These are phyloP conservation scores for Hoplodrina blanda DNA, from an alignment of 2,888 invertebrate genomes.

Conservation along the genomic window DNA sequence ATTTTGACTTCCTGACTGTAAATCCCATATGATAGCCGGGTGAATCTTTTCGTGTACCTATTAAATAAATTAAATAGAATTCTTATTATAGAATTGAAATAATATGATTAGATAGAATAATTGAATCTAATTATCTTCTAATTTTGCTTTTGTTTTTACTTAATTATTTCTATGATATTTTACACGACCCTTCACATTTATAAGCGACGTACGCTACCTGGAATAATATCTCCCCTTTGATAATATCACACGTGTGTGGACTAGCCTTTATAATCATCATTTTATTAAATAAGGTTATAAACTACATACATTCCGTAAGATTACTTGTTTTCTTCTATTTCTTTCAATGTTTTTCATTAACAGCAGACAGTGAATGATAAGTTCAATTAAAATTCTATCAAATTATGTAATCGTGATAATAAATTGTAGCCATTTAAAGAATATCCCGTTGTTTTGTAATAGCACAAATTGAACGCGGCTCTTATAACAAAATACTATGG, in stretches of 20 bases:
- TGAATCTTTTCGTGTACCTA: conserved; percentile 15
- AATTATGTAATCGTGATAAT: conserved; percentile 72
- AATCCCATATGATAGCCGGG: conserved; percentile 46
- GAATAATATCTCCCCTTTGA: no score
- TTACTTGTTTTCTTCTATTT: not conserved
- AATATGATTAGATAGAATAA: conserved; percentile 49
- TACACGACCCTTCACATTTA: no score
- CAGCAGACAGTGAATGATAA: conserved; percentile 64
- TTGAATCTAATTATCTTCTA: conserved; percentile 36
- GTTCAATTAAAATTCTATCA: conserved; percentile 61
- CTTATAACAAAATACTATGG: conserved; percentile 52
- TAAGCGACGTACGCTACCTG: no score
- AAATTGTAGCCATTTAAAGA: conserved; percentile 67
- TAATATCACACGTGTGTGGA: no score
- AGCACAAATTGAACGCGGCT: conserved; percentile 71
- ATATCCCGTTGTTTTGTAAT: conserved; percentile 76
- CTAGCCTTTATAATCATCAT: not conserved
- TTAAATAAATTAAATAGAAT: not conserved
- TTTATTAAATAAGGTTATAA: not conserved
- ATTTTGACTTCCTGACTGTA: conserved; percentile 11
- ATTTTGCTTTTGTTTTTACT: not conserved
- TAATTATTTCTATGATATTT: not conserved
- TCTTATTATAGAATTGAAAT: conserved; percentile 10
- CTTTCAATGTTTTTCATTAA: conserved; percentile 12
- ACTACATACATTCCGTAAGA: not conserved